Percentiles rank a stretch among this genome's conserved stretches.
Evolutionary conservation across 2,797 vertebrate species (phyloP).

Genomic region (Pseudomugil tenellus): DNA sequence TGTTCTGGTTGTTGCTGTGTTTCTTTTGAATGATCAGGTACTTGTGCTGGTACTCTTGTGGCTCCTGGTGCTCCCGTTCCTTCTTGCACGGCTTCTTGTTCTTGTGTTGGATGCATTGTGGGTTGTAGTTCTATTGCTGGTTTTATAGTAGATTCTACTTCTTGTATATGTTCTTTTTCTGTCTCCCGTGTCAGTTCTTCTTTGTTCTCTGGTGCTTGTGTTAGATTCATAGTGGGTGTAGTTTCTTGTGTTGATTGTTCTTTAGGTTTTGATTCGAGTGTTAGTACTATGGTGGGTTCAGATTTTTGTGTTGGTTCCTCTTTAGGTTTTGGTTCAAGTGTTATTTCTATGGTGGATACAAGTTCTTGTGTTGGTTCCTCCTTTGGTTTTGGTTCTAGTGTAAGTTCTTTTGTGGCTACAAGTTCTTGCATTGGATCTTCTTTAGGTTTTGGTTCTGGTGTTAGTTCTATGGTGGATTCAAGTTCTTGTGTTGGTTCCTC

Average conservation of each 20-base stretch:
- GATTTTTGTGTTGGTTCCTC: no score
- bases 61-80: background rate
- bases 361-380: background rate
- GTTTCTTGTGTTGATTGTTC: no score
- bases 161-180: background rate
- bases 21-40: background rate
- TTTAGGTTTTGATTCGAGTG: background rate
- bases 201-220: background rate
- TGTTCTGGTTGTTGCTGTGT: no score
- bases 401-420: no score
- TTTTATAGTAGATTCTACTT: background rate
- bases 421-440: background rate
- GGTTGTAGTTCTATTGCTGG: background rate
- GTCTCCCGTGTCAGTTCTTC: background rate
- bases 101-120: background rate
- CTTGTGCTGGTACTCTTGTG: background rate
- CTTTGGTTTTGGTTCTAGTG: background rate
- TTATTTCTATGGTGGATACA: no score
- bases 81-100: no score
- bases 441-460: background rate
- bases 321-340: no score
- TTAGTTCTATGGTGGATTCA: no score
- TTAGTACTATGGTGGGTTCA: no score
- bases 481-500: no score
- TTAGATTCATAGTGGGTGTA: background rate